Evolutionary conservation across 2,797 vertebrate species (phyloP).

Genomic region (Miichthys miiuy): DNA sequence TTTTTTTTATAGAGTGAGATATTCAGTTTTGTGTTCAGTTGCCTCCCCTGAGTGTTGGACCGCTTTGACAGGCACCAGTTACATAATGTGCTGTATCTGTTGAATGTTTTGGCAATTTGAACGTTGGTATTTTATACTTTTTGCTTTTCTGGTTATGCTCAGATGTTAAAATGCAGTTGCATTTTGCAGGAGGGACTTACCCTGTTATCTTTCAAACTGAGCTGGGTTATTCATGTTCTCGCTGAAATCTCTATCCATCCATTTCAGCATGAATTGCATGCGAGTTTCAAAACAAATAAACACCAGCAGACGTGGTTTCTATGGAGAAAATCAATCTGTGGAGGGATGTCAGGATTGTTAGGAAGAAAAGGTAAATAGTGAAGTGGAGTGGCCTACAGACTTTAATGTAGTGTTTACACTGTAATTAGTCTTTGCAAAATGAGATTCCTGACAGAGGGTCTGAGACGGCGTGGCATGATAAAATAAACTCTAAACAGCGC

Average conservation of each 20-base stretch:
- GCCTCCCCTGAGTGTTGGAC: conserved; percentile 21
- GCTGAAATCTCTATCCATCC: conserved; percentile 60
- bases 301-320: conserved; percentile 71
- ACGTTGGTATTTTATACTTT: conserved; percentile 29
- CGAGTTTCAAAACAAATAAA: conserved; percentile 81
- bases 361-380: conserved; percentile 83
- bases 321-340: conserved; percentile 80
- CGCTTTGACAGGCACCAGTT: conserved; percentile 40
- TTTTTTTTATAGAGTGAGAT: conserved; percentile 31
- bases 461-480: conserved; percentile 79
- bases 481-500: conserved; percentile 86
- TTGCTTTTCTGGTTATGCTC: conserved; percentile 52
- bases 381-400: conserved; percentile 79
- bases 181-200: conserved; percentile 59
- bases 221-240: conserved; percentile 45
- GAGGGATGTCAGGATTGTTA: conserved; percentile 82
- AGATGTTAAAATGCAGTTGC: conserved; percentile 36
- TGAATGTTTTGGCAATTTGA: conserved; percentile 44
- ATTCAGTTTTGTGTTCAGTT: conserved; percentile 32
- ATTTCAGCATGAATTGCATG: conserved; percentile 68
- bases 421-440: conserved; percentile 86
- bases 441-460: conserved; percentile 85
- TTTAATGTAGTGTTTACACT: conserved; percentile 85
- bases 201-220: conserved; percentile 46
- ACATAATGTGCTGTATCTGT: conserved; percentile 47